Evolutionary conservation across 53 echinoderm and acorn worm species (phyloP).

Genomic region (Holothuria scabra): DNA sequence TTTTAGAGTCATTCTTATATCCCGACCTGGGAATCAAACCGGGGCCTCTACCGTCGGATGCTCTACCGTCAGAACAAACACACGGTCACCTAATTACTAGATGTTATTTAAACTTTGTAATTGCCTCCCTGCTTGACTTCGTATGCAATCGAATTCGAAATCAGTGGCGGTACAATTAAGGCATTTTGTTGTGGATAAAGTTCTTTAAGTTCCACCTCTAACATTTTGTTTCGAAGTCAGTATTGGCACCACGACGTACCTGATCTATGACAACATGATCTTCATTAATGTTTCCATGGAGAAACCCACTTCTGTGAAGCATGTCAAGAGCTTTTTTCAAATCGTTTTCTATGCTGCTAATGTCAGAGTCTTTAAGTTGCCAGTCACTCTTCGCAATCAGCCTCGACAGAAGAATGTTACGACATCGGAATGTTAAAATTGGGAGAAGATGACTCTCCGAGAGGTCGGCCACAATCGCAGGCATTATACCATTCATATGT

Average conservation of each 20-base stretch:
- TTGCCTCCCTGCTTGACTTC: too few species aligned
- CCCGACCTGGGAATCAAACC: too few species aligned
- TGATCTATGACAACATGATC: slow-evolving; percentile 91
- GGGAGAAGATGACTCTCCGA: slow-evolving; percentile 74
- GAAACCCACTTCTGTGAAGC: slow-evolving; percentile 79
- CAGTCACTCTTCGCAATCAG: slow-evolving; percentile 65
- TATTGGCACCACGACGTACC: slow-evolving; percentile 39
- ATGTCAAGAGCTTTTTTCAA: slow-evolving; percentile 82
- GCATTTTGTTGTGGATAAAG: background rate
- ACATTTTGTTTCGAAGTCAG: background rate
- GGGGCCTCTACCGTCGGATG: too few species aligned
- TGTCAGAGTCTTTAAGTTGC: slow-evolving; percentile 69
- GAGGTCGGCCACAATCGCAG: slow-evolving; percentile 69
- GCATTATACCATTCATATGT: slow-evolving; percentile 62
- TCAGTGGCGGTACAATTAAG: too few species aligned
- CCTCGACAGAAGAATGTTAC: slow-evolving; percentile 72
- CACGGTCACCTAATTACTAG: too few species aligned
- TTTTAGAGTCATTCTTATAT: too few species aligned
- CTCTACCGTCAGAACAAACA: too few species aligned
- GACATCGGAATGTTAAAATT: slow-evolving; percentile 67
- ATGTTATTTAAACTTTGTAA: too few species aligned
- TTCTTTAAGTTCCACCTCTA: background rate
- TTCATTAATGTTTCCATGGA: slow-evolving; percentile 83
- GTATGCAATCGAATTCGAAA: too few species aligned
- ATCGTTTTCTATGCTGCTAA: slow-evolving; percentile 79